Conservation (phyloP, 2,797 vertebrate species). For the Aldrovandia affinis region DNA sequence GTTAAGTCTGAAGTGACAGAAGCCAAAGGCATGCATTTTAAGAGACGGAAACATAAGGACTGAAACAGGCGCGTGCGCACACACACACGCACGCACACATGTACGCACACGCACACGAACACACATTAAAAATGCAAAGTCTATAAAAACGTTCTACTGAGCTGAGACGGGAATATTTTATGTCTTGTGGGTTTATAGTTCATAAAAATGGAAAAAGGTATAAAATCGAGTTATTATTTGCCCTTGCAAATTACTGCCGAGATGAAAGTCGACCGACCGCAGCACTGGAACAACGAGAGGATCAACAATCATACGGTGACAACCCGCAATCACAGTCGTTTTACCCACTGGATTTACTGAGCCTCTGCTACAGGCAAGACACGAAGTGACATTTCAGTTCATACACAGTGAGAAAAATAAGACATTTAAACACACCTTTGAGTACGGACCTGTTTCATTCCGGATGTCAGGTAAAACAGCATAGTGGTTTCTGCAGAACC, state of each 20-base stretch:
- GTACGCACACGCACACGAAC: not conserved
- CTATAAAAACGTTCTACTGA: constrained; percentile 1
- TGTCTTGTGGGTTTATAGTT: constrained; percentile 60
- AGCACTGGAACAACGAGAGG: constrained; percentile 57
- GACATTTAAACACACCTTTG: not conserved
- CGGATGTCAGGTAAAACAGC: not conserved
- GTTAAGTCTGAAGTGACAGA: not conserved
- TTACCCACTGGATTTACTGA: constrained; percentile 53
- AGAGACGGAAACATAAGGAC: not conserved
- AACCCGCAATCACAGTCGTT: constrained; percentile 42
- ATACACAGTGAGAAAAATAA: constrained; percentile 56
- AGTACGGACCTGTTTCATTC: not conserved
- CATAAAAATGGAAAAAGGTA: constrained; percentile 41
- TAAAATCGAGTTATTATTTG: constrained; percentile 43
- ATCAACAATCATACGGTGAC: constrained; percentile 54
- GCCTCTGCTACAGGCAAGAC: constrained; percentile 43
- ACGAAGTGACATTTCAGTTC: constrained; percentile 42
- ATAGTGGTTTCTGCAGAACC: no score
- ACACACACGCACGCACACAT: not conserved
- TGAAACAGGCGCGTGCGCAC: not conserved
- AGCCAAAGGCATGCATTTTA: not conserved
- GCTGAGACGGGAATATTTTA: constrained; percentile 51
- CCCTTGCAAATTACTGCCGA: constrained; percentile 65
- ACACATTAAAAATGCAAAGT: not conserved
- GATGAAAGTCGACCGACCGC: constrained; percentile 69